Evolutionary conservation across 2,888 invertebrate genomes (phyloP), one percentile per base, ranked within the genome.

Genomic region (Drosophila borborema): DNA sequence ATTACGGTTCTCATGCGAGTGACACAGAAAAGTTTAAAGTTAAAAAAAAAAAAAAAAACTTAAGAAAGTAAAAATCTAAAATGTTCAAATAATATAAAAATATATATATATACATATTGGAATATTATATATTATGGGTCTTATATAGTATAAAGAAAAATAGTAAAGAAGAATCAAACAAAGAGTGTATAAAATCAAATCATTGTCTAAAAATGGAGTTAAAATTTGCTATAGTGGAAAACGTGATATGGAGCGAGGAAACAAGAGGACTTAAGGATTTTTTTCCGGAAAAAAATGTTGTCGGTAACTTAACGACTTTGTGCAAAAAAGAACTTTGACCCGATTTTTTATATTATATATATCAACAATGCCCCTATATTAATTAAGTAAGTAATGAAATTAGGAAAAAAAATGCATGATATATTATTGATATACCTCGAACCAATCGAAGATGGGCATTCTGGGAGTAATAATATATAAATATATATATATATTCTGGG

Each of bases 1-100:
- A 58, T 68, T 53, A 72, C 65, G 43, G 54, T 54, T 53, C 34
- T 54, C 78, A 77, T 78, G 77, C 77, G 59, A 51, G 53, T 66
- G 56, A 36, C 36, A 55, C 28, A 62, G 38, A 56, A 64, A 61
- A 65, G 38, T 53, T 60, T 20, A 23, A 23, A 23, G 23, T 23
- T 23, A 23, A 28, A 28, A 28, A 28, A 28, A 28, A 23, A 28
- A 28, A 28, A 28, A 28, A 28, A 28, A 28, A 5, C 28, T 3
- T 28, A 28, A 23, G 23, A 23, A 23, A 28, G 28, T 28, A 28
- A 28, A 28, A 28, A 28, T 28, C 5, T 3, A 5, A 28, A 28
- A 5, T 28, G 5, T 28, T 28, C 5, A 28, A 28, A 5, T 3
- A 28, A 28, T 28, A 28, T 0, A 28, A 28, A 28, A 28, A 28